phyloP scores from a whole-genome alignment of 2,797 vertebrate genomes.

The Prunella strophiata region DNA sequence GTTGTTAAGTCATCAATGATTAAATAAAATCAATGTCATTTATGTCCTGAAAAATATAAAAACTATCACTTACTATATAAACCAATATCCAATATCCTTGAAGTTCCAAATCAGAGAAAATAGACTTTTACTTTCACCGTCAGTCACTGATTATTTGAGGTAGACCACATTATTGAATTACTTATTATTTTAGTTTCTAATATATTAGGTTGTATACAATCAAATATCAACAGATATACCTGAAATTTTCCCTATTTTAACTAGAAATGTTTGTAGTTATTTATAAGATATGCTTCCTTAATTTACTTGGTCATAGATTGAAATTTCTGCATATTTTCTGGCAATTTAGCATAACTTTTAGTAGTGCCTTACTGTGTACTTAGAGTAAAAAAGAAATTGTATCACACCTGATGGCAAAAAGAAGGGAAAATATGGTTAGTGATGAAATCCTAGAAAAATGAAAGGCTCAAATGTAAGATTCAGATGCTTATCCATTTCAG shows the following conservation, averaged over 20 bases:
- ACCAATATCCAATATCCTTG: slow-evolving; percentile 18
- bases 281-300: slow-evolving; percentile 60
- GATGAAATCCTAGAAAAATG: slow-evolving; percentile 56
- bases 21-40: slow-evolving; percentile 1
- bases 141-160: slow-evolving; percentile 70
- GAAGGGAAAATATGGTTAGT: slow-evolving; percentile 61
- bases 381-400: slow-evolving; percentile 67
- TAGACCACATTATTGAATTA: slow-evolving; percentile 73
- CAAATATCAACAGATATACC: slow-evolving; percentile 57
- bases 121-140: slow-evolving; percentile 60
- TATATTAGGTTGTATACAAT: slow-evolving; percentile 57
- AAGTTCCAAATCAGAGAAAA: slow-evolving; percentile 52
- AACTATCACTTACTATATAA: slow-evolving; percentile 27
- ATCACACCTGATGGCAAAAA: slow-evolving; percentile 68
- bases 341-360: slow-evolving; percentile 64
- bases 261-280: slow-evolving; percentile 58
- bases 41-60: slow-evolving; percentile 29
- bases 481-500: slow-evolving; percentile 64
- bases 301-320: slow-evolving; percentile 60
- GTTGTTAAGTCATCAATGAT: background rate
- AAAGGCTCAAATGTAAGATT: slow-evolving; percentile 69
- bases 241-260: slow-evolving; percentile 59
- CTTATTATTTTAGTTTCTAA: slow-evolving; percentile 50
- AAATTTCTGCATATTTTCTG: slow-evolving; percentile 58
- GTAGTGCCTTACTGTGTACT: slow-evolving; percentile 59